phyloP scores from a whole-genome alignment of 2,113 vertebrate species.

The Climacteris rufus region DNA sequence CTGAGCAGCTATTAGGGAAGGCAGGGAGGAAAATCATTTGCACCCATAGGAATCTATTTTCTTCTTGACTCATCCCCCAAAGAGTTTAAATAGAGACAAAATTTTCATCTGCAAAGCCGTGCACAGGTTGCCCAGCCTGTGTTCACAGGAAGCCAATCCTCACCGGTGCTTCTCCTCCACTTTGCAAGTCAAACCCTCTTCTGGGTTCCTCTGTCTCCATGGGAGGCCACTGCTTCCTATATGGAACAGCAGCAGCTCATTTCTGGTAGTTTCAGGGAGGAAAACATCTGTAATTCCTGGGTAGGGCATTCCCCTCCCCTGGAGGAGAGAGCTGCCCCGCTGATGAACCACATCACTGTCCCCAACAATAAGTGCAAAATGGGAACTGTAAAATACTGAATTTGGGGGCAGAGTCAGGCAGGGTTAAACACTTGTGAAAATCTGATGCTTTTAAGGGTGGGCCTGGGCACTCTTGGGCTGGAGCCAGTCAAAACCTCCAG shows the following conservation, averaged over 20 bases:
- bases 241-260: neutral
- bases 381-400: accelerated
- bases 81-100: neutral
- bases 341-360: neutral
- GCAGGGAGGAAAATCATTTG: neutral
- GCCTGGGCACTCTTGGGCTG: neutral
- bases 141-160: neutral
- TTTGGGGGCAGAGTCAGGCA: neutral
- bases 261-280: neutral
- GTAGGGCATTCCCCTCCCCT: neutral
- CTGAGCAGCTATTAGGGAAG: neutral
- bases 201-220: neutral
- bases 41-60: neutral
- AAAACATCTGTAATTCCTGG: neutral
- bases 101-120: neutral
- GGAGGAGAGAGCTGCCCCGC: neutral
- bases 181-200: neutral
- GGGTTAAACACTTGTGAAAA: neutral
- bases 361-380: accelerated
- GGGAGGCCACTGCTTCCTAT: neutral
- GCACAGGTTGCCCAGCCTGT: neutral
- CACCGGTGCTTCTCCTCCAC: neutral
- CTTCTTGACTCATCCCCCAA: neutral
- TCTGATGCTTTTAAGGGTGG: neutral
- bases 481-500: neutral